These are phyloP conservation scores for Propithecus deckenii DNA, from an alignment of 2,797 vertebrate species.

Conservation along the genomic window DNA sequence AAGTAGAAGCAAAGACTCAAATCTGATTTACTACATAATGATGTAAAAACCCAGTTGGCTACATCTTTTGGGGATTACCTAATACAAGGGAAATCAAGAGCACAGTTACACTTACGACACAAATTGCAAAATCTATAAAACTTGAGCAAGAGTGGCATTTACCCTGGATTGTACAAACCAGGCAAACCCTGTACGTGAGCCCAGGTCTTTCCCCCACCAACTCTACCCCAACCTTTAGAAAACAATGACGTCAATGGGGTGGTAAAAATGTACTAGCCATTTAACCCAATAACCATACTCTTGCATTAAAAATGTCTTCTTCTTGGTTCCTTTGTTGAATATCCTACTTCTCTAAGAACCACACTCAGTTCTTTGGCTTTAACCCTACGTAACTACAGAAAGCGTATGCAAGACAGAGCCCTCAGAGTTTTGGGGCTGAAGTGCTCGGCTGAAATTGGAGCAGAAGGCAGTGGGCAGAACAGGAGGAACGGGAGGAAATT, in stretches of 20 bases:
- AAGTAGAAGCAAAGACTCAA: conserved; percentile 20
- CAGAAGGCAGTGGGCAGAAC: conserved; percentile 72
- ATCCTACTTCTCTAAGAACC: background rate
- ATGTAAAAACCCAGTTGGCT: background rate
- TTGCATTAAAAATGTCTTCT: background rate
- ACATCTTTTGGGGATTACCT: background rate
- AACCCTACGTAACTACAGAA: background rate
- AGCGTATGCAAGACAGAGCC: background rate
- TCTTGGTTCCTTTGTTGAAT: conserved; percentile 8
- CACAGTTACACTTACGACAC: background rate
- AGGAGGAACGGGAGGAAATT: conserved; percentile 72
- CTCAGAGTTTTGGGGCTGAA: background rate
- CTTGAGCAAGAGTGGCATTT: background rate
- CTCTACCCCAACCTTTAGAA: background rate
- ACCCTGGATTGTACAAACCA: background rate
- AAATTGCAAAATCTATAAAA: background rate
- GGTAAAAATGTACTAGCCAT: background rate
- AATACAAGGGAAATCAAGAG: conserved; percentile 14
- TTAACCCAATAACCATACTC: background rate
- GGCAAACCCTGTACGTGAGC: background rate
- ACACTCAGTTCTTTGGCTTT: background rate
- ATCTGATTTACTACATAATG: background rate
- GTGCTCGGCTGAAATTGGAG: background rate
- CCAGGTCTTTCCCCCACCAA: background rate
- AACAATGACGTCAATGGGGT: background rate